A percentile compares a stretch with the other conserved stretches of the same genome.
Conservation (phyloP, 2,888 invertebrate species). For the Aphrophora alni region DNA sequence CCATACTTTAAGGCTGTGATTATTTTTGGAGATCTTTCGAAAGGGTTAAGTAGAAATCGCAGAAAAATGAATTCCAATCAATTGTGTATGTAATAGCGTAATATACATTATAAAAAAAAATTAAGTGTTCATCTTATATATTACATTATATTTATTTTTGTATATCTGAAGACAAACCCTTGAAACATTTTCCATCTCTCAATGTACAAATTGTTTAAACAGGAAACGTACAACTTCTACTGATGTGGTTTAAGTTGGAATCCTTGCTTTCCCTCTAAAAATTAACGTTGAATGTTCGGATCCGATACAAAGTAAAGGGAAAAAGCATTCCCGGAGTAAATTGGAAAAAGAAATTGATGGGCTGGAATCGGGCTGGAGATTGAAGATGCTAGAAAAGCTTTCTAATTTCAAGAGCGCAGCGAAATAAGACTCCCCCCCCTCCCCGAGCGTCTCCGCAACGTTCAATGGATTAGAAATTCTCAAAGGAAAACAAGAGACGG, state of each 20-base stretch:
- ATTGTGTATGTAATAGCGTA: no score
- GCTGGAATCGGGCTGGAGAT: not conserved
- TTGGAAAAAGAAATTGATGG: conserved; percentile 4
- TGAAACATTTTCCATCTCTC: not conserved
- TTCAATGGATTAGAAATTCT: not conserved
- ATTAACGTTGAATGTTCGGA: not conserved
- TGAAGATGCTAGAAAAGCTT: not conserved
- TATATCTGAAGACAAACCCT: no score
- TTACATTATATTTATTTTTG: no score
- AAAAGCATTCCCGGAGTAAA: not conserved
- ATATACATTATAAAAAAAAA: no score
- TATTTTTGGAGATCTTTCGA: no score
- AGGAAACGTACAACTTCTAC: not conserved
- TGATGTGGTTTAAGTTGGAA: not conserved
- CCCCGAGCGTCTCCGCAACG: not conserved
- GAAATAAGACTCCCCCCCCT: not conserved
- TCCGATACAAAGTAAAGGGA: not conserved
- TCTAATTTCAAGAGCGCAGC: not conserved
- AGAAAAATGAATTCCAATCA: no score
- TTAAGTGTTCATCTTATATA: no score
- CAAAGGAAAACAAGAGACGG: not conserved
- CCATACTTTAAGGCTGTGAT: no score
- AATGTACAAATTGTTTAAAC: not conserved
- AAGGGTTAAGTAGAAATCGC: no score
- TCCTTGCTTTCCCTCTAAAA: not conserved